Evolutionary conservation across 2,888 invertebrate species (phyloP), one percentile per base, ranked within the genome.

Genomic region (Timandra comae): DNA sequence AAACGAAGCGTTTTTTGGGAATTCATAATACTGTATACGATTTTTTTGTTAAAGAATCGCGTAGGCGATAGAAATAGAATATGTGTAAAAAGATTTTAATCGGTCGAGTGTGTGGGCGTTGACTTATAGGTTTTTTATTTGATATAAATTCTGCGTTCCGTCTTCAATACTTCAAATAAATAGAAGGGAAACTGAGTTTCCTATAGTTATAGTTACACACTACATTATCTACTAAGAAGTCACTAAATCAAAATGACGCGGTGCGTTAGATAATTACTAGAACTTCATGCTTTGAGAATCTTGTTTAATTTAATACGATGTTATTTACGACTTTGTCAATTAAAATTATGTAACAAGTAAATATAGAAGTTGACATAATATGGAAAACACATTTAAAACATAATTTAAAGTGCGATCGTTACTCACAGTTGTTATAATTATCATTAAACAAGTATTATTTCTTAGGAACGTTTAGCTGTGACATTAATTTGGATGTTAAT

Each of bases 31-130:
- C 56, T 59, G 51, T 48, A 54, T 35, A 61, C 55, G 62, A 66
- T 66, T 70, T 71, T 74, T 64, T 63, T 68, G 72, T 69, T 77
- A 68, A 72, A 67, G 61, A 71, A 53, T 47, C 48, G 76, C 73
- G 84, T 82, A 67, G 82, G 82, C 67, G 78, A 64, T 52, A 52
- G 75, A 79, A 76, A 74, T 76, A 69, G 52, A 51, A 56, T 68
- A 56, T 69, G 56, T 76, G 69, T n/a, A 69, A 69, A 72, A 56
- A 78, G 75, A 78, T 77, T 76, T 70, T 72, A 78, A 77, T 78
- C 78, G 62, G 66, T 67, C 66, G 54, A 56, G 60, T 58, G 63
- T 68, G 74, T 70, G 76, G 84, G 82, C 48, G 66, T 72, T 75
- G 73, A 85, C 64, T 74, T 80, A 82, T 81, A 52, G 63, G 54